Conservation (phyloP, 2,797 vertebrate genomes). For the Eurystomus glaucurus region DNA sequence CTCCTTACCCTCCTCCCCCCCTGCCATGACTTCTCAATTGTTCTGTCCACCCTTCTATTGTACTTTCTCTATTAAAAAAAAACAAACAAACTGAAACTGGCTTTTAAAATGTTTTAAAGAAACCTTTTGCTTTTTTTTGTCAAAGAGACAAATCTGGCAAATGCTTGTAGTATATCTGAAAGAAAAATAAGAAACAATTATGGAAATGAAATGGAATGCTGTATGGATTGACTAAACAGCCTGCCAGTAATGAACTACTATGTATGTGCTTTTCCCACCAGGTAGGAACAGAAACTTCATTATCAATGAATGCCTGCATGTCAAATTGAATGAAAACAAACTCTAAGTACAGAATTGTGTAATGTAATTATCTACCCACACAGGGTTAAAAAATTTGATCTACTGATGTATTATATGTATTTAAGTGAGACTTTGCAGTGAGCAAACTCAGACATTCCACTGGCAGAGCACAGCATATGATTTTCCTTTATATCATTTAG, state of each 20-base stretch:
- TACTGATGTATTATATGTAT: neutral
- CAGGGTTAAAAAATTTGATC: neutral
- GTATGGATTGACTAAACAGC: neutral
- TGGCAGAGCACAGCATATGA: neutral
- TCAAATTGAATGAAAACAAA: constrained; percentile 6
- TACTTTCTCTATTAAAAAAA: neutral
- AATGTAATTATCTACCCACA: neutral
- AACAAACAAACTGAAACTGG: neutral
- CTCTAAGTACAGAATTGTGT: neutral
- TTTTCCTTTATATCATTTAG: neutral
- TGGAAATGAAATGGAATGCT: neutral
- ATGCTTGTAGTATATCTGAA: neutral
- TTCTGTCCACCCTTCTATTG: neutral
- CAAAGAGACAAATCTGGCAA: neutral
- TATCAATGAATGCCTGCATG: neutral
- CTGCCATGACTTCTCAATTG: neutral
- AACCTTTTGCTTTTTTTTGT: neutral
- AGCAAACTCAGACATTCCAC: neutral
- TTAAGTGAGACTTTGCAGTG: neutral
- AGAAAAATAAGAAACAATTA: neutral
- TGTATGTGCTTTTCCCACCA: neutral
- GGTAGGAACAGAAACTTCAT: neutral
- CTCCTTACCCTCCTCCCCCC: accelerated
- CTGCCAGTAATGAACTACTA: neutral
- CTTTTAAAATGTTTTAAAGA: neutral